Conservation (phyloP, 2,797 vertebrate species). For the Euthynnus affinis region DNA sequence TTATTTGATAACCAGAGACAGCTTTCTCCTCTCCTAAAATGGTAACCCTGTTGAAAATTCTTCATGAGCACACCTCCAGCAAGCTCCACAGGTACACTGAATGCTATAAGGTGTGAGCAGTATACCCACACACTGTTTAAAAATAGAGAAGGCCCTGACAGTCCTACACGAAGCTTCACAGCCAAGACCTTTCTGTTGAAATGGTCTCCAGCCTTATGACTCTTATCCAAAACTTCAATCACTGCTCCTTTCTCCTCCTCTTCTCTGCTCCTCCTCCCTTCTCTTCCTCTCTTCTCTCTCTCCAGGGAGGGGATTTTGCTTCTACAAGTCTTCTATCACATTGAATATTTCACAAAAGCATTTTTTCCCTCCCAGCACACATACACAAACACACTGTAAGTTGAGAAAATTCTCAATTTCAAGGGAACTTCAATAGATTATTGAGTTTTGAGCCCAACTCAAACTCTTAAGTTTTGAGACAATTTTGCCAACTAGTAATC, state of each 20-base stretch:
- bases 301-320: constrained; percentile 74
- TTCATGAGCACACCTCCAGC: constrained; percentile 45
- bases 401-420: no score
- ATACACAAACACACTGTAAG: constrained; percentile 27
- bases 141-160: constrained; percentile 77
- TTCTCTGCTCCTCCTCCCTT: constrained; percentile 61
- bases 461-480: no score
- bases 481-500: no score
- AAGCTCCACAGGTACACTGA: constrained; percentile 68
- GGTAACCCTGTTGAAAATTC: constrained; percentile 26
- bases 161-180: constrained; percentile 75
- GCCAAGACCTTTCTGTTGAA: constrained; percentile 72
- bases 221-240: constrained; percentile 79
- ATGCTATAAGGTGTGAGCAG: constrained; percentile 73
- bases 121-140: constrained; percentile 79
- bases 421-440: no score
- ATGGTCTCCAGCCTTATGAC: constrained; percentile 74
- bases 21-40: constrained; percentile 29
- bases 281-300: constrained; percentile 57
- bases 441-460: no score
- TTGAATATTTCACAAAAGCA: constrained; percentile 77
- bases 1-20: constrained; percentile 31
- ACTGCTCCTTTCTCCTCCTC: constrained; percentile 68
- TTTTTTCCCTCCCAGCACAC: constrained; percentile 40
- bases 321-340: constrained; percentile 78